Base-by-base conservation (phyloP, 2,113 vertebrate species). In the Microtus pennsylvanicus region DNA sequence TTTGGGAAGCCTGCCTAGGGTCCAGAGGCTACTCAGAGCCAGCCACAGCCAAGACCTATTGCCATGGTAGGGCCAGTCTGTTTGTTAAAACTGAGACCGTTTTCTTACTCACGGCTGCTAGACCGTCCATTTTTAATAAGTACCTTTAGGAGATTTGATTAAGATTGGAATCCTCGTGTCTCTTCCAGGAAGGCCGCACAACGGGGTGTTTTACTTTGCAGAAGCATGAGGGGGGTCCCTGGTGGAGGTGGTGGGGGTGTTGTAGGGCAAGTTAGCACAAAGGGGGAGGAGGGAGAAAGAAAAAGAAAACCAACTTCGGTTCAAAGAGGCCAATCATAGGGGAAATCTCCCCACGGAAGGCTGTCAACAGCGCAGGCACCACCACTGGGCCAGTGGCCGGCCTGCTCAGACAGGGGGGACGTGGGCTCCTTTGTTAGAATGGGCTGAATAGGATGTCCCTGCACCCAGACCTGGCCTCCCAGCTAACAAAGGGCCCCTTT, bases 361-460 rank as follows among this genome's bases (percentile, higher is more conserved):
- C 72, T 94, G 97, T 96, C 94, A 83, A 94, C 91, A 61, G 96
- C 0, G 28, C 78, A 85, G 94, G 95, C 96, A 87, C 88, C 96
- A 87, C 88, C 90, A 95, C 93, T 50, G 2, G 95, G 95, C 96
- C 0, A 2, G 92, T 10, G 63, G 77, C 93, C 19, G 94, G 92
- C 88, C 93, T 61, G 94, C 94, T 92, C 94, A 38, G 93, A 90
- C 94, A 95, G 96, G 80, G 93, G 58, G 93, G 95, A 96, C 96
- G 93, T 97, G 97, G 94, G 96, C 65, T 93, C 50, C 96, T 97
- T 98, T 98, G 98, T 98, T 95, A 92, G 33, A 52, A 91, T 1
- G 33, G 95, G 45, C 91, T 98, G 97, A 98, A 97, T 98, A 97
- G 97, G 98, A 97, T 97, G 98, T 97, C 97, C 97, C 97, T 91